Evolutionary conservation across 2,113 vertebrate genomes (phyloP).

Genomic region (Talpa occidentalis): DNA sequence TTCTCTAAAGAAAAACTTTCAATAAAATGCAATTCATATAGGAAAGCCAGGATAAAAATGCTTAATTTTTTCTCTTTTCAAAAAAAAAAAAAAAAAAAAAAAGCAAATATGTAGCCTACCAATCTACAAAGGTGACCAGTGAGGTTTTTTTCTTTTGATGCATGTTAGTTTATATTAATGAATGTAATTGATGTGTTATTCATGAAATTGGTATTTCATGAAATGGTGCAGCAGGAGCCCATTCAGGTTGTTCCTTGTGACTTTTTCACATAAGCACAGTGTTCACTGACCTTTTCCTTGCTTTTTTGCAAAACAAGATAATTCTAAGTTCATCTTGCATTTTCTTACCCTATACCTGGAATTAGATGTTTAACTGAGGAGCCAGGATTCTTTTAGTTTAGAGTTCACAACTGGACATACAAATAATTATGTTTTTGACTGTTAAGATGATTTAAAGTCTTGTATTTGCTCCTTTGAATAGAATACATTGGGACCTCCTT

Average conservation of each 20-base stretch:
- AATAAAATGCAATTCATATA: not conserved
- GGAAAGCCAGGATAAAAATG: not conserved
- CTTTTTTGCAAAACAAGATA: not conserved
- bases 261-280: not conserved
- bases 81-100: constrained; percentile 47
- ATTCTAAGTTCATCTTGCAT: not conserved
- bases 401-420: not conserved
- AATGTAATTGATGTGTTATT: not conserved
- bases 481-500: not conserved
- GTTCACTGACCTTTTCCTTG: not conserved
- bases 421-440: not conserved
- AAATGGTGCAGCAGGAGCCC: not conserved
- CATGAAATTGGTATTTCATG: not conserved
- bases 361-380: not conserved
- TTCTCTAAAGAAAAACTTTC: not conserved
- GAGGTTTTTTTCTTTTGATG: constrained; percentile 1
- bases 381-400: not conserved
- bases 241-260: not conserved
- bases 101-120: not conserved
- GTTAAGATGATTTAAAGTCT: not conserved
- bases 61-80: not conserved
- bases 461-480: not conserved
- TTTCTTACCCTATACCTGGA: not conserved
- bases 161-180: not conserved
- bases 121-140: not conserved